These are phyloP conservation scores for Malachius bipustulatus DNA, from an alignment of 2,888 invertebrate species.

Conservation along the genomic window DNA sequence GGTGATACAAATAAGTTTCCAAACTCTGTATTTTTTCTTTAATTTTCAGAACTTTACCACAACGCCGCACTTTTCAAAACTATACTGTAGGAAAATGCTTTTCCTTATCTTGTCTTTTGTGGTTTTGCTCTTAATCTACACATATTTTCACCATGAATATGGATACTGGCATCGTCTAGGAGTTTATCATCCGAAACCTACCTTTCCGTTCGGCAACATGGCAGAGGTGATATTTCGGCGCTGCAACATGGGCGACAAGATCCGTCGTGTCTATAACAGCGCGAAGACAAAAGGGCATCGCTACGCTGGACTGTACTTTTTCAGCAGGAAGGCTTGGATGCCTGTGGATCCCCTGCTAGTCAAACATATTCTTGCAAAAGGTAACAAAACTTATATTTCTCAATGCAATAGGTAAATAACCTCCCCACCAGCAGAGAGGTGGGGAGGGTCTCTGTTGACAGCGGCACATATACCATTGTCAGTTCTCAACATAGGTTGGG, in stretches of 20 bases:
- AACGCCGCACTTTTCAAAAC: too few relatives aligned
- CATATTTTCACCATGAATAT: conserved; percentile 38
- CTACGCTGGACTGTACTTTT: conserved; percentile 49
- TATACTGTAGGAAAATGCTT: too few relatives aligned
- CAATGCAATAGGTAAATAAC: too few relatives aligned
- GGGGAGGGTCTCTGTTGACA: too few relatives aligned
- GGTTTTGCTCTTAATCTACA: conserved; percentile 17
- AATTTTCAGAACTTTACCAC: too few relatives aligned
- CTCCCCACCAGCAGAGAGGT: too few relatives aligned
- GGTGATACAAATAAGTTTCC: too few relatives aligned
- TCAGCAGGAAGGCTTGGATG: conserved; percentile 48
- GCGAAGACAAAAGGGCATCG: conserved; percentile 35
- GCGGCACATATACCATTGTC: too few relatives aligned
- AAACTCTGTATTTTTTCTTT: too few relatives aligned
- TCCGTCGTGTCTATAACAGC: conserved; percentile 45
- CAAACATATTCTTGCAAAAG: conserved; percentile 42
- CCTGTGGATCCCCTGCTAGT: conserved; percentile 50
- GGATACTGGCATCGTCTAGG: conserved; percentile 48
- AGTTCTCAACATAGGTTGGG: too few relatives aligned
- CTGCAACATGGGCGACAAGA: conserved; percentile 48
- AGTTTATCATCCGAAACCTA: conserved; percentile 43
- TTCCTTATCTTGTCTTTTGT: too few relatives aligned
- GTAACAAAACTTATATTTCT: too few relatives aligned
- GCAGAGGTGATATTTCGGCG: conserved; percentile 42
- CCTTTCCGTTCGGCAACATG: conserved; percentile 53